Conservation (phyloP, 2,113 vertebrate species). For the Sminthopsis crassicaudata region DNA sequence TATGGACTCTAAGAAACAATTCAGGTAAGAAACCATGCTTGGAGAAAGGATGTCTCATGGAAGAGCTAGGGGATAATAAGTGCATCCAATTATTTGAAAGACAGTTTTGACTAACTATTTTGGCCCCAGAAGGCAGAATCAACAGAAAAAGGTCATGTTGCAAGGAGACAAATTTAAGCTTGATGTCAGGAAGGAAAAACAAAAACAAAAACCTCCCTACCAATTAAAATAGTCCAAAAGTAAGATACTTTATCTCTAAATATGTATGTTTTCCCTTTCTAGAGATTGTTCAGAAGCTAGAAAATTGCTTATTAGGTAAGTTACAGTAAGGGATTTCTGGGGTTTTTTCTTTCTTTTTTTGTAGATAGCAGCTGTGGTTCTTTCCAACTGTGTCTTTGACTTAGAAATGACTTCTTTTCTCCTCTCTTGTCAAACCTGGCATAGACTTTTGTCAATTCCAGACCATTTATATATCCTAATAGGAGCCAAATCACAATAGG, state of each 20-base stretch:
- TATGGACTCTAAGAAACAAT: background rate
- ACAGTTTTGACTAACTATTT: background rate
- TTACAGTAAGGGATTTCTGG: too few relatives aligned
- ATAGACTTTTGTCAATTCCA: background rate
- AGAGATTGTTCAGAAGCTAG: background rate
- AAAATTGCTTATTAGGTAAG: background rate
- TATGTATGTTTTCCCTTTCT: background rate
- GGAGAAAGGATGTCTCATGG: background rate
- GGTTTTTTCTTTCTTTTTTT: too few relatives aligned
- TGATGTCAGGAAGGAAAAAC: background rate
- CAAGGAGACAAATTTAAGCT: background rate
- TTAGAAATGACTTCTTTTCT: background rate
- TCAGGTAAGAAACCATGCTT: background rate
- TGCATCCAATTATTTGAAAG: background rate
- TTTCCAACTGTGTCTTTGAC: background rate
- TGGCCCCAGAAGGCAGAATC: background rate
- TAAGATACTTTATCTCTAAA: background rate
- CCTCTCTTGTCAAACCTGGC: background rate
- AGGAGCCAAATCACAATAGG: background rate
- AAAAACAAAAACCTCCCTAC: background rate
- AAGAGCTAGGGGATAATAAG: background rate
- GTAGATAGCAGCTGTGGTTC: background rate
- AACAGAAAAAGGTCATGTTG: background rate
- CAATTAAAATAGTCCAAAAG: background rate
- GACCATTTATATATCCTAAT: background rate